These are phyloP conservation scores for Euschistus heros DNA, from an alignment of 1,140 invertebrate species.

Conservation along the genomic window DNA sequence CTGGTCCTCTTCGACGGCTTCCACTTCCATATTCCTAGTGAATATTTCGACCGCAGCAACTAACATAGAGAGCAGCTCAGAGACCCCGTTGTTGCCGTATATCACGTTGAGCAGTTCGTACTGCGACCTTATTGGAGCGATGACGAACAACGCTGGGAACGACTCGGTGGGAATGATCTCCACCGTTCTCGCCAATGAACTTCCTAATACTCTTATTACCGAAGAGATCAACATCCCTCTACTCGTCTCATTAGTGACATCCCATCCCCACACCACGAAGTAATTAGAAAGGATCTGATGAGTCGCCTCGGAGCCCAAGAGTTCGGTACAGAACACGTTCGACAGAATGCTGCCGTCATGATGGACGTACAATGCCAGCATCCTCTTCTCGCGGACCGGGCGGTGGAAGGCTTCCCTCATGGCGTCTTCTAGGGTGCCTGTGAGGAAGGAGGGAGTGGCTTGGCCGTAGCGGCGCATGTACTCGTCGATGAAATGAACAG, in stretches of 20 bases:
- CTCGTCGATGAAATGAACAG: slow-evolving; percentile 73
- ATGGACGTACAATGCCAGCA: slow-evolving; percentile 86
- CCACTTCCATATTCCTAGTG: slow-evolving; percentile 61
- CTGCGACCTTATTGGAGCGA: slow-evolving; percentile 73
- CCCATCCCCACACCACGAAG: slow-evolving; percentile 92
- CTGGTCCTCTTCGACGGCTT: slow-evolving; percentile 80
- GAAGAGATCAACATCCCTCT: slow-evolving; percentile 60
- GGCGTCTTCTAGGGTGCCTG: slow-evolving; percentile 79
- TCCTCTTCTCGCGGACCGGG: slow-evolving; percentile 69
- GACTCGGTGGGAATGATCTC: slow-evolving; percentile 72
- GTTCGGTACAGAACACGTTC: slow-evolving; percentile 92
- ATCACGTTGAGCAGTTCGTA: slow-evolving; percentile 82
- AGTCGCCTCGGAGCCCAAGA: slow-evolving; percentile 79
- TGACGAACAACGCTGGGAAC: slow-evolving; percentile 76
- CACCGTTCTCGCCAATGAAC: slow-evolving; percentile 49
- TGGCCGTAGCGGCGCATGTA: slow-evolving; percentile 70
- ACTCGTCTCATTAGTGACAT: slow-evolving; percentile 78
- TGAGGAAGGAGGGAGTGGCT: slow-evolving; percentile 78
- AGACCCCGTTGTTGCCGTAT: slow-evolving; percentile 76
- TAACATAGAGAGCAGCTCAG: slow-evolving; percentile 72
- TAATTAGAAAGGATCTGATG: slow-evolving; percentile 74
- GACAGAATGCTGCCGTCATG: slow-evolving; percentile 85
- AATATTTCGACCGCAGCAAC: slow-evolving; percentile 79
- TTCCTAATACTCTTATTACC: slow-evolving; percentile 54
- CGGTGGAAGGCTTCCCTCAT: slow-evolving; percentile 74